Base-by-base conservation (phyloP, 2,797 vertebrate species). In the Monodelphis domestica region DNA sequence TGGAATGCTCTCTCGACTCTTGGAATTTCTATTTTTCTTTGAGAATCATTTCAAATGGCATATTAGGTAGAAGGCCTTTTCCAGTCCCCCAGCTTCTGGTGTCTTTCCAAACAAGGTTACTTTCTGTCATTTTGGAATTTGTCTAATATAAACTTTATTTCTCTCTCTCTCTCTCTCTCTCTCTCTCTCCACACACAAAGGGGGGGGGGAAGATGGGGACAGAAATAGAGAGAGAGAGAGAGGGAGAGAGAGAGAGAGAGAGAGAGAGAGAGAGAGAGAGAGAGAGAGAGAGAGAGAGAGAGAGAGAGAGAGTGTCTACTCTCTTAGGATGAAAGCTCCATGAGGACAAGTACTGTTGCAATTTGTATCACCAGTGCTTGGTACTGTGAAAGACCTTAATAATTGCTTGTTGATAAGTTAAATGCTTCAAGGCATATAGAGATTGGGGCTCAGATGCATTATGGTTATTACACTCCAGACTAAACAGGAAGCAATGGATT, bases 391-490 rank as follows among this genome's bases (percentile, higher is more conserved):
- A 12, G 9, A 24, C 38, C 3, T 84, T 84, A 84, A 45, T 84
- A 50, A 84, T 50, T 84, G n/a, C 21, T 84, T 84, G 9, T 21
- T 84, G 38, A 84, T 84, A 45, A 70, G 30, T 26, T 78, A 38
- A 84, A 10, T 78, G n/a, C 7, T 5, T 28, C 24, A n/a, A 84
- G 50, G 24, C 6, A 84, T 4, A 26, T 12, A 84, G 24, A 50
- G 70, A 50, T 21, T 45, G 70, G 9, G 24, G 92, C 90, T 89
- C 33, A 94, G 88, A 90, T 87, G n/a, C 29, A 93, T 52, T 87
- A 90, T 88, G 91, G n/a, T n/a, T n/a, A 89, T 26, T n/a, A 50
- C n/a, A 90, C 94, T 45, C 87, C 88, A 93, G 89, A 89, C 51
- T 91, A 84, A 95, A 93, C 52, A 92, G 90, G 91, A 30, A 55